Evolutionary conservation across 37 sponge, comb jelly and placozoan species (phyloP).

Genomic region (Cliona cf. orientalis): DNA sequence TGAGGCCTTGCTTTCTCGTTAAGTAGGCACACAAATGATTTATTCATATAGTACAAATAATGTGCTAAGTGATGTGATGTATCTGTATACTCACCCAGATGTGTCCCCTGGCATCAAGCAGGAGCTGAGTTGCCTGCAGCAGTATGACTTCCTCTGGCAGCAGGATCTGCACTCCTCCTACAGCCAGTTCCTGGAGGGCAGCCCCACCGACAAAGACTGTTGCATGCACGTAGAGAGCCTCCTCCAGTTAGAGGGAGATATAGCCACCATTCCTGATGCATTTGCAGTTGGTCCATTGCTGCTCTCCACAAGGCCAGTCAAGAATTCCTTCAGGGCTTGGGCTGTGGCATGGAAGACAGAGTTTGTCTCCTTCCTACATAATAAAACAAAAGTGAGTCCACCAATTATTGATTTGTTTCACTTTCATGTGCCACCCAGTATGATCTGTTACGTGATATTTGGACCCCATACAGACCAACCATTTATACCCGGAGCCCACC

Average conservation of each 20-base stretch:
- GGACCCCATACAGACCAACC: too few species aligned
- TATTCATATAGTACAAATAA: too few species aligned
- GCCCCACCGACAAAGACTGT: slow-evolving; percentile 42
- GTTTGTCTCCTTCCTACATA: slow-evolving; percentile 78
- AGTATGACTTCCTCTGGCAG: slow-evolving; percentile 79
- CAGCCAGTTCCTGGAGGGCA: slow-evolving; percentile 53
- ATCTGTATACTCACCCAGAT: neutral
- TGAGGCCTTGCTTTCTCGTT: too few species aligned
- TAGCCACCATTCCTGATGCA: slow-evolving; percentile 49
- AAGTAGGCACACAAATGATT: too few species aligned
- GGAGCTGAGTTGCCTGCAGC: slow-evolving; percentile 30
- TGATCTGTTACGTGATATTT: too few species aligned
- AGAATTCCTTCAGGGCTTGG: slow-evolving; percentile 71
- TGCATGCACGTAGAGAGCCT: slow-evolving; percentile 37
- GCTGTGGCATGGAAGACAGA: slow-evolving; percentile 80
- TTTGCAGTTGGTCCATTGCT: slow-evolving; percentile 61
- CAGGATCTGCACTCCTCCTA: slow-evolving; percentile 80
- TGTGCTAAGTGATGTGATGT: too few species aligned
- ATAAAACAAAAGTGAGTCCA: slow-evolving; percentile 72
- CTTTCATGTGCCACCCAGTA: too few species aligned
- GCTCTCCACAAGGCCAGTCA: slow-evolving; percentile 74
- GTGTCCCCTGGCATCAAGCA: slow-evolving; percentile 19
- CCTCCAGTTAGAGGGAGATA: slow-evolving; percentile 58
- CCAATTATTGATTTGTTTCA: too few species aligned
- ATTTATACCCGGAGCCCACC: too few species aligned